These are phyloP conservation scores for Cheilosia urbana DNA, from an alignment of 2,888 invertebrate species.

Conservation along the genomic window DNA sequence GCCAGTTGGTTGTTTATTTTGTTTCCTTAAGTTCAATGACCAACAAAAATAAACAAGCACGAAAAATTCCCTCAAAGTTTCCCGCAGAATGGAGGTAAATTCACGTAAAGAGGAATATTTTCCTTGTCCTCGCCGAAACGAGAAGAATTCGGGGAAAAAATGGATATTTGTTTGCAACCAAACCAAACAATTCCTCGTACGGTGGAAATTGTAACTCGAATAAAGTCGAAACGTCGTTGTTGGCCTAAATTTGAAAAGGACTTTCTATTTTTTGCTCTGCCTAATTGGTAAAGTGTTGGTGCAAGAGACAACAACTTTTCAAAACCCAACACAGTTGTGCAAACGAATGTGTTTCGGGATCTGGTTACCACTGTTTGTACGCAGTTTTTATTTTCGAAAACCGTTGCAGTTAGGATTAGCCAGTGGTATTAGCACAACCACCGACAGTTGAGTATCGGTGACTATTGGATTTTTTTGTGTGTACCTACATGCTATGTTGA, in stretches of 20 bases:
- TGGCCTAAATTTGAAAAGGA: constrained; percentile 53
- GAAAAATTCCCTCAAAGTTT: constrained; percentile 6
- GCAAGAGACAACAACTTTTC: constrained; percentile 1
- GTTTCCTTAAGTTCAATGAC: constrained; percentile 53
- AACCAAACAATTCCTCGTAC: constrained; percentile 20
- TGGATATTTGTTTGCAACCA: neutral
- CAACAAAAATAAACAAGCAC: constrained; percentile 42
- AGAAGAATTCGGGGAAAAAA: constrained; percentile 18
- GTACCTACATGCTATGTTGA: constrained; percentile 23
- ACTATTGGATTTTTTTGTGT: neutral
- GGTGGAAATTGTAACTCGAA: constrained; percentile 62
- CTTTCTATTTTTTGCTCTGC: neutral
- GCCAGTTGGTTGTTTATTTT: neutral
- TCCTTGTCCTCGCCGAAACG: constrained; percentile 27
- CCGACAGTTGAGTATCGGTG: constrained; percentile 1
- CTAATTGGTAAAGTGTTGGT: neutral
- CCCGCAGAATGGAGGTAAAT: constrained; percentile 1
- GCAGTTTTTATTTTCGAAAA: constrained; percentile 13
- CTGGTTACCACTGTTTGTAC: neutral
- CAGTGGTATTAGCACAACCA: neutral
- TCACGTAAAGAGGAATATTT: constrained; percentile 3
- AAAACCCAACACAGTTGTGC: constrained; percentile 14
- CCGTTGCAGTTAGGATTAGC: constrained; percentile 8
- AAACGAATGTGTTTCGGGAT: neutral
- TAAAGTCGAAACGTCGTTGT: constrained; percentile 33